A percentile compares a stretch with the other conserved stretches of the same genome.
Conservation (phyloP, 2,113 vertebrate genomes). For the Tachuris rubrigastra region DNA sequence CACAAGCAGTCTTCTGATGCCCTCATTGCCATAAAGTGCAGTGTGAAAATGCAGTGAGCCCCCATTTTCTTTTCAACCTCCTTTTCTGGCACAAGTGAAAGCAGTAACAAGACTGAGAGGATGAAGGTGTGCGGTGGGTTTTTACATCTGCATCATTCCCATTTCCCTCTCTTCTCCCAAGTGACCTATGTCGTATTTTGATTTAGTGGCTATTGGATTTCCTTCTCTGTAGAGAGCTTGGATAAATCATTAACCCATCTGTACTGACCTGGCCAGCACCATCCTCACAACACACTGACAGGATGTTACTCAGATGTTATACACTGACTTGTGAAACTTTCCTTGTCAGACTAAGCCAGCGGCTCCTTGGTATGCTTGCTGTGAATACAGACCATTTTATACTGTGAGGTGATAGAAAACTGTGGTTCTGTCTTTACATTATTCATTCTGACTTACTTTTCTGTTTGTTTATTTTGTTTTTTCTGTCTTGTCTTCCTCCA, state of each 20-base stretch:
- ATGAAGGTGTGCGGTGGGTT: not conserved
- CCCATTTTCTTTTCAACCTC: not conserved
- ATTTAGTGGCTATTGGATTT: not conserved
- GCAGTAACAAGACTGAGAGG: not conserved
- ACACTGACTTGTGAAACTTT: not conserved
- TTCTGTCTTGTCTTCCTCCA: slow-evolving; percentile 68
- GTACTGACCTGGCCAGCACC: not conserved
- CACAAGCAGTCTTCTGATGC: not conserved
- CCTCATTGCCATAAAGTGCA: not conserved
- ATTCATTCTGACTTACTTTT: slow-evolving; percentile 10
- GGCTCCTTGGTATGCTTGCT: not conserved
- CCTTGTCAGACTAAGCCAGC: not conserved
- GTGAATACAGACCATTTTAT: not conserved
- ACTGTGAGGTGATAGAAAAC: not conserved
- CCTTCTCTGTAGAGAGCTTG: not conserved
- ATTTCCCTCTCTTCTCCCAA: not conserved
- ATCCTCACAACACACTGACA: not conserved
- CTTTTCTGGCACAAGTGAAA: slow-evolving; percentile 7
- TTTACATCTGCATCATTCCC: not conserved
- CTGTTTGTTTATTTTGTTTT: slow-evolving; percentile 32
- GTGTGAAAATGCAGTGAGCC: not conserved
- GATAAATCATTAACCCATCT: not conserved
- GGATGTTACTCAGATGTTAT: not conserved
- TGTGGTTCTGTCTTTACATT: not conserved
- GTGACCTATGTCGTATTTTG: not conserved